Base-by-base conservation (phyloP, 2,888 invertebrate genomes). In the Scaptomyza tumidula region DNA sequence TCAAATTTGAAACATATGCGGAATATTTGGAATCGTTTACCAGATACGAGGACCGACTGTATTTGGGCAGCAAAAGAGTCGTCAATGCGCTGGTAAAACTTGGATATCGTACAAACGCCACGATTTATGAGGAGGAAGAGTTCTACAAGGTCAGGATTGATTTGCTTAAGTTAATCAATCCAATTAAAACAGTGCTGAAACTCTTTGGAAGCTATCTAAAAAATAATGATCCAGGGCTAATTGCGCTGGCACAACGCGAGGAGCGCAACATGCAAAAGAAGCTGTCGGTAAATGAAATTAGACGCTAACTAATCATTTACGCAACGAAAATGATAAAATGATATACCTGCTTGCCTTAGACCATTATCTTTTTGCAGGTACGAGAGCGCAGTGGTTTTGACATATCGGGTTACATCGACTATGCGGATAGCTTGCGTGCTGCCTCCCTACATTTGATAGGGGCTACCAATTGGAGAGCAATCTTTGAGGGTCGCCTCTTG, bases 11-110 rank as follows among this genome's bases (percentile, higher is more conserved):
- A 0, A 80, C 71, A 3, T 97, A 96, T 92, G 95, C 96, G 71
- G 96, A 97, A 44, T 97, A 97, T 90, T 91, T 97, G 78, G 96
- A 97, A 88, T 96, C 96, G 0, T 94, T 97, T 58, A 94, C 96
- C 48, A 95, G 94, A 19, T 92, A 94, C 3, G 93, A 94, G 67
- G 97, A 97, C 92, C 92, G 96, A n/a, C 94, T 94, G 72, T 96
- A 96, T 88, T 92, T 97, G 48, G 94, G 95, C 85, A 96, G 95
- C 90, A 94, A 95, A 55, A 93, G 93, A 19, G 93, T 95, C 33
- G 94, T 96, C 0, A 93, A 96, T 55, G 94, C 94, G 80, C 93
- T 97, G 37, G 96, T 96, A 6, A 95, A 96, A 83, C 93, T 97
- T 63, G 97, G 97, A 52, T 97, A 96, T 91, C 94, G 96, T 3